Evolutionary conservation across 2,113 vertebrate genomes (phyloP), one percentile per base, ranked within the genome.

Genomic region (Myrmophylax atrothorax): DNA sequence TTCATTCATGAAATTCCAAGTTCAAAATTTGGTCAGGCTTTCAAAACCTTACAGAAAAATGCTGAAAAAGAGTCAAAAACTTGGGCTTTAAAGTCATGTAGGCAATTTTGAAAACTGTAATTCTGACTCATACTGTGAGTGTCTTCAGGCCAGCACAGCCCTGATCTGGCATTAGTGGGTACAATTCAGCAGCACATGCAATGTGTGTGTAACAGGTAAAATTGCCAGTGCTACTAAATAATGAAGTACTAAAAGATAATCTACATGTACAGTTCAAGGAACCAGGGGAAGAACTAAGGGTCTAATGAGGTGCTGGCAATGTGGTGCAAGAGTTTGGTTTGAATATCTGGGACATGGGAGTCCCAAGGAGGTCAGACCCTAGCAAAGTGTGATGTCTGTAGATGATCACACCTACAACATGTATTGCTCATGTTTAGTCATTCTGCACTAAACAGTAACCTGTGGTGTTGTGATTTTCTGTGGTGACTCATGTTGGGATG

Each of bases 261-360:
- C 7, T 74, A 1, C 52, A 16, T 46, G 44, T 53, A 2, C 7
- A 80, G 29, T 50, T 50, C 72, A 33, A 35, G 29, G 52, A 94
- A 63, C 8, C 31, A 37, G 64, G 12, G 33, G 58, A 49, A 53
- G 58, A 63, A 55, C 18, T 49, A 14, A 26, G 42, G 25, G 13
- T 67, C 33, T 74, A 13, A 28, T 25, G 69, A 68, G 42, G 28
- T 8, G 7, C 14, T 11, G 38, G 18, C 19, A 38, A 67, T 0
- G 1, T 8, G 28, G 14, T 69, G 22, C 37, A 44, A 35, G 62
- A 25, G 8, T 66, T 69, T 35, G 55, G 50, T 69, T 76, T 86
- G 76, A 42, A 73, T 74, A 44, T 62, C 13, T 50, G 68, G 50
- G 72, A 9, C n/a, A 3, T 0, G 0, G 26, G 50, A 38, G 18